Conservation (phyloP, 2,888 invertebrate genomes). For the Drosophila kambysellisi region DNA sequence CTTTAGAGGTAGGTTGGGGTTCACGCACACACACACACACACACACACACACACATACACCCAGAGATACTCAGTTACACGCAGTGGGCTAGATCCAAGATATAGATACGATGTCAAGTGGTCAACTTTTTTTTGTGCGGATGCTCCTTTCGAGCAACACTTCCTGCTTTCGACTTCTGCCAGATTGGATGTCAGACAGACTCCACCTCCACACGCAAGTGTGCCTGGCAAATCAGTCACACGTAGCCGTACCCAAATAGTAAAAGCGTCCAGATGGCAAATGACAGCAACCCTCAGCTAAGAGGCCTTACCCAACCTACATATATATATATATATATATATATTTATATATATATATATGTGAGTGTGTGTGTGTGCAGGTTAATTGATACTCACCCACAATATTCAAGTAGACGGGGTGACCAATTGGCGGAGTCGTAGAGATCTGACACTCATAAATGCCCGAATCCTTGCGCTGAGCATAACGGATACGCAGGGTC, state of each 20-base stretch:
- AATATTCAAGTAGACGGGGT: slow-evolving; percentile 92
- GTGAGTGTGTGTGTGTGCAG: not conserved
- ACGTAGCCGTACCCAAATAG: slow-evolving; percentile 2
- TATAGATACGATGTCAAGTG: slow-evolving; percentile 16
- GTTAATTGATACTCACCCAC: slow-evolving; percentile 89
- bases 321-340: not conserved
- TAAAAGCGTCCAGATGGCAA: slow-evolving; percentile 1
- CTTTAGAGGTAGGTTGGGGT: not conserved
- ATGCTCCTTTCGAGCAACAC: slow-evolving; percentile 7
- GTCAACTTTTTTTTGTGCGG: slow-evolving; percentile 1
- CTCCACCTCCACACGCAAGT: not conserved
- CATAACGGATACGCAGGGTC: slow-evolving; percentile 91
- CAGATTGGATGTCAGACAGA: slow-evolving; percentile 9
- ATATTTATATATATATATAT: not conserved
- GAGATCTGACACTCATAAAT: slow-evolving; percentile 96
- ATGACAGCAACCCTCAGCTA: not conserved
- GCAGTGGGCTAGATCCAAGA: slow-evolving; percentile 3
- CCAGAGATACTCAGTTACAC: not conserved
- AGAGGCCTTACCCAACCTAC: not conserved
- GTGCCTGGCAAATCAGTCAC: slow-evolving; percentile 7
- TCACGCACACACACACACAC: not conserved
- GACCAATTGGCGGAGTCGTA: slow-evolving; percentile 94
- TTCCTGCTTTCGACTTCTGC: slow-evolving; percentile 8
- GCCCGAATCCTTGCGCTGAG: slow-evolving; percentile 90
- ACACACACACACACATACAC: not conserved